Conservation (phyloP, 2,797 vertebrate species). For the Simalia tracyae region DNA sequence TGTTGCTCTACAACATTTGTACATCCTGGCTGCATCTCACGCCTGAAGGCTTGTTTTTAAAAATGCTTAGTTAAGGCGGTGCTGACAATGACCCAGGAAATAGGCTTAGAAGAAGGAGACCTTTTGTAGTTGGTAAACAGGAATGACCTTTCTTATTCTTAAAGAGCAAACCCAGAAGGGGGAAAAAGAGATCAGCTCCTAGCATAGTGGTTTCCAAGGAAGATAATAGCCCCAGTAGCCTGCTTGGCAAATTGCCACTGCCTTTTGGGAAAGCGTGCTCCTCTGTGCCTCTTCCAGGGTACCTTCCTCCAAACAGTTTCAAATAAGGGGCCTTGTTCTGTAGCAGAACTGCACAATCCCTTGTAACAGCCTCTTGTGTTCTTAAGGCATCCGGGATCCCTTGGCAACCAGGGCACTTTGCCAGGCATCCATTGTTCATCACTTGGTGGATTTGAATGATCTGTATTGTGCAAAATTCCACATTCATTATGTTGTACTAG, state of each 20-base stretch:
- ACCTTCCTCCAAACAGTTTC: not conserved
- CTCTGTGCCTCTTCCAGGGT: not conserved
- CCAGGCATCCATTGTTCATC: conserved; percentile 27
- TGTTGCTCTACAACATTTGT: not conserved
- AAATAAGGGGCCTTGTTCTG: conserved; percentile 30
- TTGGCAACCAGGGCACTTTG: conserved; percentile 33
- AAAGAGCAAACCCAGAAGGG: not conserved
- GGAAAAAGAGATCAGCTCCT: not conserved
- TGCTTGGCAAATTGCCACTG: conserved; percentile 6
- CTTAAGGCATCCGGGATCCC: conserved; percentile 36
- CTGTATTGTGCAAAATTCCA: conserved; percentile 11
- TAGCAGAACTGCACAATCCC: conserved; percentile 21
- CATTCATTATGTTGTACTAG: conserved; percentile 1
- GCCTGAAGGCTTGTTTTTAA: not conserved
- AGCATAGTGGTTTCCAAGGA: not conserved
- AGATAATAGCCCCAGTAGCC: not conserved
- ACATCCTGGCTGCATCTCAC: not conserved
- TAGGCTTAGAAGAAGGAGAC: not conserved
- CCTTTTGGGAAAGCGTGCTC: not conserved
- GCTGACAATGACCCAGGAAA: not conserved
- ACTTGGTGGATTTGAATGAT: conserved; percentile 22
- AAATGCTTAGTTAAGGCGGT: conserved; percentile 1
- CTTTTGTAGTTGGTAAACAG: conserved; percentile 20
- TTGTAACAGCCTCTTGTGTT: conserved; percentile 22
- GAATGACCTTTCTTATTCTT: conserved; percentile 7